A percentile compares a stretch with the other conserved stretches of the same genome.
These are phyloP conservation scores for Chesias legatella DNA, from an alignment of 2,888 invertebrate genomes.

Conservation along the genomic window DNA sequence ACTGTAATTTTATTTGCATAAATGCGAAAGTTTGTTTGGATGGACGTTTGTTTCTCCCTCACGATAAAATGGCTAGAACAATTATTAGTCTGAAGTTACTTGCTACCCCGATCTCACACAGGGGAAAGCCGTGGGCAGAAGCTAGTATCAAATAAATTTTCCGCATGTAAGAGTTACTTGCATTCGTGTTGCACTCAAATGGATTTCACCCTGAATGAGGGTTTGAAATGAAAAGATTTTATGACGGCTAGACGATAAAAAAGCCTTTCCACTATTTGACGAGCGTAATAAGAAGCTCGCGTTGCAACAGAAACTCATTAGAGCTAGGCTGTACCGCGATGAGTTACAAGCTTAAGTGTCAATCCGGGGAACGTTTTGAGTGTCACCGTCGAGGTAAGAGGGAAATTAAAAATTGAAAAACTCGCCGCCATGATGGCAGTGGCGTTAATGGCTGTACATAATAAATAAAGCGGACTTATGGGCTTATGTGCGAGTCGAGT, in stretches of 20 bases:
- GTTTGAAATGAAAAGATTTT: constrained; percentile 11
- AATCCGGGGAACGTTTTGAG: constrained; percentile 63
- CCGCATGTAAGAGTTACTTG: too few species aligned
- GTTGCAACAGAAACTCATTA: constrained; percentile 47
- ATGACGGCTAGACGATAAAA: constrained; percentile 16
- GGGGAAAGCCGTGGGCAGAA: too few species aligned
- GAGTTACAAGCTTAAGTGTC: constrained; percentile 66
- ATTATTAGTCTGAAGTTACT: too few species aligned
- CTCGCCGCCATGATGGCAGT: constrained; percentile 75
- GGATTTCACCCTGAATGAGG: constrained; percentile 1
- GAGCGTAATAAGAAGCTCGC: constrained; percentile 33
- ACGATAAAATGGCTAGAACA: too few species aligned
- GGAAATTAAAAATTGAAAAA: constrained; percentile 79
- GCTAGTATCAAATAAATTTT: too few species aligned
- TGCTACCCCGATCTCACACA: too few species aligned
- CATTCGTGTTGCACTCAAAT: neutral
- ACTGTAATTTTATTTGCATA: too few species aligned
- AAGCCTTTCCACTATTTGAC: constrained; percentile 21
- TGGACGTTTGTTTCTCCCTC: too few species aligned
- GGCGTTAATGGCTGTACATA: constrained; percentile 79
- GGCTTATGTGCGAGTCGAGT: constrained; percentile 77
- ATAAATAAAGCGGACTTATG: constrained; percentile 76
- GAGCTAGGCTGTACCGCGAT: constrained; percentile 37
- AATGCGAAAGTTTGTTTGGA: too few species aligned
- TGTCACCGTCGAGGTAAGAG: constrained; percentile 59